Evolutionary conservation across 2,888 invertebrate genomes (phyloP), one percentile per base, ranked within the genome.

Genomic region (Thereva nobilitata): DNA sequence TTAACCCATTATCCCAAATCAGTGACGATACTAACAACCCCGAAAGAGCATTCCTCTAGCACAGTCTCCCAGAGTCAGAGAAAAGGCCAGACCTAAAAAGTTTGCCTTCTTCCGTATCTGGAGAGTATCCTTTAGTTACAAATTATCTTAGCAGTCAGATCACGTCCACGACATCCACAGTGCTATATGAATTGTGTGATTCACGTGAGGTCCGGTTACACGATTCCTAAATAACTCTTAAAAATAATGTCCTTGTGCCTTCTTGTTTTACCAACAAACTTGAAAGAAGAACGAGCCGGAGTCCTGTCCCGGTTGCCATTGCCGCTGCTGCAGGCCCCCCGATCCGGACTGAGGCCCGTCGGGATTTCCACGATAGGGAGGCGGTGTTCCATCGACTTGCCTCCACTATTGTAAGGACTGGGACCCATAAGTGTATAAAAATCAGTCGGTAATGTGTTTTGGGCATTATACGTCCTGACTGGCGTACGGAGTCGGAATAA

Each of bases 161-260:
- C 69, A 69, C 69, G 69, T 69, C 64, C 37, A 54, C 67, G 63
- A 38, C 69, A 65, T 69, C 67, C 67, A 69, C 67, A 65, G 65
- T 49, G 61, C 65, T 65, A 63, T 69, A 69, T 69, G 69, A 69
- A 69, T 69, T 69, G 69, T 69, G 69, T 42, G 64, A 69, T 65
- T 69, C 69, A 67, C 69, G 69, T 69, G 69, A 69, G 65, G 69
- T 69, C 69, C 69, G 63, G 69, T 67, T 69, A 69, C 69, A 69
- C 67, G 69, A 69, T 67, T 69, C 66, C 67, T 69, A 69, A 69
- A 69, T 69, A 67, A 69, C 69, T 69, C 69, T 69, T 69, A 69
- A 67, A 69, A 69, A 69, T 69, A 69, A 69, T 69, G 69, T 69
- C 65, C 52, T 56, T 61, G 54, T 66, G 56, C 64, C 44, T 64